These are phyloP conservation scores for Ammospiza nelsoni DNA, from an alignment of 2,113 vertebrate species.

Conservation along the genomic window DNA sequence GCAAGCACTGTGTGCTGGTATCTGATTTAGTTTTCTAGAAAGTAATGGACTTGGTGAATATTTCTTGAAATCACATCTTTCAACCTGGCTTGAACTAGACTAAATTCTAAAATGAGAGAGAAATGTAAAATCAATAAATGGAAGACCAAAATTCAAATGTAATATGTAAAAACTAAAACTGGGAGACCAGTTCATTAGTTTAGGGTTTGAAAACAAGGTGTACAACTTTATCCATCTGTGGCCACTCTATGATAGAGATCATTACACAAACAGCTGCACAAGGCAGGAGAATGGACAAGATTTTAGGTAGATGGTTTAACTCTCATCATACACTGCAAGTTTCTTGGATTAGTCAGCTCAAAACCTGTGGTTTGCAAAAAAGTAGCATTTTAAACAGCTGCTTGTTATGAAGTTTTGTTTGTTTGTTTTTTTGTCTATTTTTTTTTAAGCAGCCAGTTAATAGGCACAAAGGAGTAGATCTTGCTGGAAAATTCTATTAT, in stretches of 20 bases:
- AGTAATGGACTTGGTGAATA: neutral
- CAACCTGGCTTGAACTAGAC: neutral
- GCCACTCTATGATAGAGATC: neutral
- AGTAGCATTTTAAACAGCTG: neutral
- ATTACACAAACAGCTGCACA: neutral
- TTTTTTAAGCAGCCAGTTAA: neutral
- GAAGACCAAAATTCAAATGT: neutral
- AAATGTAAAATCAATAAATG: neutral
- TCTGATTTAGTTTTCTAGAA: neutral
- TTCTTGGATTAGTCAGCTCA: neutral
- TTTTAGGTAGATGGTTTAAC: neutral
- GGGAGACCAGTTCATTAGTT: neutral
- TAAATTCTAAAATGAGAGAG: neutral
- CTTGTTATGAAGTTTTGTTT: neutral
- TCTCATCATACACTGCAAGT: neutral
- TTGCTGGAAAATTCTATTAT: neutral
- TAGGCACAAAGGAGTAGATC: neutral
- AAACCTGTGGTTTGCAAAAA: neutral
- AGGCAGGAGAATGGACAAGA: neutral
- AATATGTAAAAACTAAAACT: neutral
- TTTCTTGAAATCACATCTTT: neutral
- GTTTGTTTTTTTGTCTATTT: rapidly evolving
- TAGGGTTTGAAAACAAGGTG: neutral
- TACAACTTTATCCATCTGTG: neutral
- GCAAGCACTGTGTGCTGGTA: neutral